phyloP scores from a whole-genome alignment of 2,113 vertebrate species.

The Lepus timidus region DNA sequence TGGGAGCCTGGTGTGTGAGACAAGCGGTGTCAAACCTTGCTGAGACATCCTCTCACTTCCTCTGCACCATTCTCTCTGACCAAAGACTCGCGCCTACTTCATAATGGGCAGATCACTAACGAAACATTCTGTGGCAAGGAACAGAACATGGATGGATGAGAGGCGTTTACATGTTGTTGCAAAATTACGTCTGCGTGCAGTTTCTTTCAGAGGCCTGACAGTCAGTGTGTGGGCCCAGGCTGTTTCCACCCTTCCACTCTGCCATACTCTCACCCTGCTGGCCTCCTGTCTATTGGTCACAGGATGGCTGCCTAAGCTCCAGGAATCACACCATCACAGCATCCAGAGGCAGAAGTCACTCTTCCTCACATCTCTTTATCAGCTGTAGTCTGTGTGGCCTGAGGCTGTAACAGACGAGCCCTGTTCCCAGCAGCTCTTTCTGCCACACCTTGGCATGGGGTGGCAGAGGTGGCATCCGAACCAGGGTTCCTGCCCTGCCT shows the following conservation, averaged over 20 bases:
- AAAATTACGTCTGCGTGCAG: background rate
- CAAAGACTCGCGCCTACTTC: background rate
- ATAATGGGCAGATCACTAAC: too few relatives aligned
- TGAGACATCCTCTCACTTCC: too few relatives aligned
- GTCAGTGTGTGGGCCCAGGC: background rate
- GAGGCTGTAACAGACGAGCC: background rate
- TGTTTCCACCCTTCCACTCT: background rate
- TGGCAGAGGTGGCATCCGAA: background rate
- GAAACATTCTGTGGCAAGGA: background rate
- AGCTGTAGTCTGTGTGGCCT: background rate
- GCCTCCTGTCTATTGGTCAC: background rate
- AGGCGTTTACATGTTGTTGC: background rate
- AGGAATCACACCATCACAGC: background rate
- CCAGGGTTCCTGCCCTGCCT: background rate
- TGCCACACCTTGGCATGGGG: background rate
- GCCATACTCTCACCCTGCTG: background rate
- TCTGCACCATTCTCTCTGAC: background rate
- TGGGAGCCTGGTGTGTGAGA: background rate
- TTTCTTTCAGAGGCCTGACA: background rate
- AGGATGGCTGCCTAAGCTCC: background rate
- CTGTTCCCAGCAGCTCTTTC: background rate
- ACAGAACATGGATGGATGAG: too few relatives aligned
- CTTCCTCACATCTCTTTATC: background rate
- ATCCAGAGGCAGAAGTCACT: background rate
- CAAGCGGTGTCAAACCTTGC: background rate